phyloP scores from a whole-genome alignment of 2,888 invertebrate species.

The Timema cristinae region DNA sequence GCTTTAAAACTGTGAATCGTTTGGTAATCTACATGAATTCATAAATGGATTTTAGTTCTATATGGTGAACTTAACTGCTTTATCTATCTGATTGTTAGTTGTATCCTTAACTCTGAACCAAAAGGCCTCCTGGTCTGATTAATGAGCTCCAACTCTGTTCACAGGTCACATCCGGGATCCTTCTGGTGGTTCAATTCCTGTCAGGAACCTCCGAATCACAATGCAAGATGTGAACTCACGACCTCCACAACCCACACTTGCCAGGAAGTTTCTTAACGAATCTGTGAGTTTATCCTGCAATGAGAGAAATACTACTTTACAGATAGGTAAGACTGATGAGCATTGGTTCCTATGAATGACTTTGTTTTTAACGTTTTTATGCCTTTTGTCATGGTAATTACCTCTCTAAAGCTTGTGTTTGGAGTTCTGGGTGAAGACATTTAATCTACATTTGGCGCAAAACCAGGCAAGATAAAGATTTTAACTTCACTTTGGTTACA shows the following conservation, averaged over 20 bases:
- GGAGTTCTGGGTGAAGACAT: no score
- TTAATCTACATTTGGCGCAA: no score
- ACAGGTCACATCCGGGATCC: slow-evolving; percentile 82
- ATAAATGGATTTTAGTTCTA: no score
- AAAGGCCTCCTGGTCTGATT: no score
- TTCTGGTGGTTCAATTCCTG: slow-evolving; percentile 64
- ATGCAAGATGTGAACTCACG: slow-evolving; percentile 77
- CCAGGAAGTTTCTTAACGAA: slow-evolving; percentile 80
- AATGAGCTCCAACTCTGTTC: slow-evolving; percentile 29
- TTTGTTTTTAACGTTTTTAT: slow-evolving; percentile 18
- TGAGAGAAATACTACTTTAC: slow-evolving; percentile 53
- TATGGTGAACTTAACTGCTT: no score
- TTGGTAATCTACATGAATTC: no score
- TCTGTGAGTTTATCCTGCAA: slow-evolving; percentile 62
- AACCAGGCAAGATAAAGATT: background rate
- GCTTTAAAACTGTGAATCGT: no score
- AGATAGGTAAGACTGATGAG: slow-evolving; percentile 48
- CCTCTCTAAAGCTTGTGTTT: background rate
- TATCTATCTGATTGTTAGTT: no score
- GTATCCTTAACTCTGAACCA: no score
- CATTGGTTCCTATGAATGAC: background rate
- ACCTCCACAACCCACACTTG: slow-evolving; percentile 76
- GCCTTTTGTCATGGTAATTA: background rate
- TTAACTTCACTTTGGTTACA: background rate
- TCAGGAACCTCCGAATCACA: slow-evolving; percentile 73